Evolutionary conservation across 2,888 invertebrate genomes (phyloP).

Genomic region (Yponomeuta plumbellus): DNA sequence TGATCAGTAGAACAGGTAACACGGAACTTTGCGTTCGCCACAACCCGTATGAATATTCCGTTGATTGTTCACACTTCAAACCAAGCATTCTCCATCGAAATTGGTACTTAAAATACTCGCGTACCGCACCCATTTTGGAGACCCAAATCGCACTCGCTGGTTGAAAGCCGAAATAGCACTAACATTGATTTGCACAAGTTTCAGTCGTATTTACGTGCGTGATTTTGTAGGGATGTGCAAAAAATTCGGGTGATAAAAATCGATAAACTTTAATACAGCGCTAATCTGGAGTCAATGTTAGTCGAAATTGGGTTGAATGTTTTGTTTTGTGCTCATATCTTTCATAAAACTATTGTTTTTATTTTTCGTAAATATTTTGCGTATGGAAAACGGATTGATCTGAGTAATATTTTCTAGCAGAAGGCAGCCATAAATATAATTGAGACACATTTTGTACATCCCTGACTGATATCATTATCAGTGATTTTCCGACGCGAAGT

Average conservation of each 20-base stretch:
- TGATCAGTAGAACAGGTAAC: slow-evolving; percentile 42
- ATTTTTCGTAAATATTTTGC: too few species aligned
- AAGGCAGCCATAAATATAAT: too few species aligned
- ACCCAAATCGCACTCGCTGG: slow-evolving; percentile 22
- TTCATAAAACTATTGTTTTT: too few species aligned
- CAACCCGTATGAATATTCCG: slow-evolving; percentile 50
- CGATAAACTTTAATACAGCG: too few species aligned
- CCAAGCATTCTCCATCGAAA: slow-evolving; percentile 37
- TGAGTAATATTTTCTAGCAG: too few species aligned
- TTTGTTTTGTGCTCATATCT: too few species aligned
- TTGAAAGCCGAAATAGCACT: neutral
- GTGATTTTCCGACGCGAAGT: neutral
- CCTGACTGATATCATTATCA: neutral
- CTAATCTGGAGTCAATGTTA: too few species aligned
- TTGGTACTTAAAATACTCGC: slow-evolving; percentile 48
- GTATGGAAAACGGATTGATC: too few species aligned
- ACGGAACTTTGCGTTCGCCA: slow-evolving; percentile 46
- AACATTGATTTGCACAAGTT: neutral
- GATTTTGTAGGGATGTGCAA: neutral
- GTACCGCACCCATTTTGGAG: slow-evolving; percentile 39
- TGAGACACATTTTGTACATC: neutral
- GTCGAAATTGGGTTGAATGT: too few species aligned
- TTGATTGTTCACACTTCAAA: slow-evolving; percentile 42
- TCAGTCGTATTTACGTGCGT: neutral
- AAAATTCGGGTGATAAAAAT: neutral